Conservation (phyloP, 1,140 invertebrate species). For the Parapsyche elsis region DNA sequence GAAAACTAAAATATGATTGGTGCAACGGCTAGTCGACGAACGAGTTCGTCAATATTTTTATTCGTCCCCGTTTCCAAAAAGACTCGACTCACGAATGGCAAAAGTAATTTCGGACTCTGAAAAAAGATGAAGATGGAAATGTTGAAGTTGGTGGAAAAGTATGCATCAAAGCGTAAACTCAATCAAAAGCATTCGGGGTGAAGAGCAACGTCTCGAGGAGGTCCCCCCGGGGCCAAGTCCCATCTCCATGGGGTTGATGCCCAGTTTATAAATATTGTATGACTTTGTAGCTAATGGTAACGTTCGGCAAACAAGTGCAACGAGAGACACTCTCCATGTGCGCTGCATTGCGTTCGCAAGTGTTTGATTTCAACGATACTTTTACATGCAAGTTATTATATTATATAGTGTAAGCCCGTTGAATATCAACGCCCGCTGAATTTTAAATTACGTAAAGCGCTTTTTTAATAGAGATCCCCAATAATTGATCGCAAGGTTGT, state of each 20-base stretch:
- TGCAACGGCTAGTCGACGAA: background rate
- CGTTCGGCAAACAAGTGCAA: background rate
- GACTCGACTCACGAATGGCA: constrained; percentile 12
- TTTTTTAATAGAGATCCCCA: too few species aligned
- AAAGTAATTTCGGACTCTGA: constrained; percentile 24
- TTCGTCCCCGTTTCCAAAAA: constrained; percentile 4
- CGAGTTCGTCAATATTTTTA: background rate
- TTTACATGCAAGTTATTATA: too few species aligned
- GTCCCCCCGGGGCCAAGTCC: constrained; percentile 4
- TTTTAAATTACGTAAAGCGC: too few species aligned
- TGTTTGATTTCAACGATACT: too few species aligned
- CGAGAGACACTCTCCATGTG: background rate
- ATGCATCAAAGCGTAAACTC: constrained; percentile 47
- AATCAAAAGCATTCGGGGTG: constrained; percentile 39
- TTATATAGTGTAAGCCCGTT: too few species aligned
- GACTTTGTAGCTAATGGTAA: constrained; percentile 22
- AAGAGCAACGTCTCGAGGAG: constrained; percentile 17
- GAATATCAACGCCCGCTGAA: too few species aligned
- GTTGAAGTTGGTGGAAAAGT: constrained; percentile 36
- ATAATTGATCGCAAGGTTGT: too few species aligned
- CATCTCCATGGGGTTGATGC: background rate
- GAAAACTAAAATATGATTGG: too few species aligned
- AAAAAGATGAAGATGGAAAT: constrained; percentile 11
- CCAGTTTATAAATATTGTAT: constrained; percentile 28
- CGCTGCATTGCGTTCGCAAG: too few species aligned